Conservation (phyloP, 2,888 invertebrate species). For the Campopleginae sp. region DNA sequence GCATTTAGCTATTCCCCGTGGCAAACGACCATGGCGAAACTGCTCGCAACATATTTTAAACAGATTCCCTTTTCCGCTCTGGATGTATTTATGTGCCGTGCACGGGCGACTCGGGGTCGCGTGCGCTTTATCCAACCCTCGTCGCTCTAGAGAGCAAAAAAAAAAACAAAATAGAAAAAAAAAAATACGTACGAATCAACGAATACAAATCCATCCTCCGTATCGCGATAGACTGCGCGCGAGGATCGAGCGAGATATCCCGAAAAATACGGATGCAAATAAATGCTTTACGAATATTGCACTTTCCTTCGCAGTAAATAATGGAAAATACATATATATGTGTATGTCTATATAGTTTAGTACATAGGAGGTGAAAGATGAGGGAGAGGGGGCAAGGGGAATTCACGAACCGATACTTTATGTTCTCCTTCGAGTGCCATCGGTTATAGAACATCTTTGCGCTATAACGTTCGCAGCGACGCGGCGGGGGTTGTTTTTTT, state of each 20-base stretch:
- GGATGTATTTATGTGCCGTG: constrained; percentile 81
- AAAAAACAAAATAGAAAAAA: not conserved
- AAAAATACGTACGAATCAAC: not conserved
- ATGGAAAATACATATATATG: constrained; percentile 31
- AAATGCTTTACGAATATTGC: constrained; percentile 50
- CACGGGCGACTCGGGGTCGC: constrained; percentile 73
- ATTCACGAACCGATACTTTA: constrained; percentile 64
- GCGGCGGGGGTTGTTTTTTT: constrained; percentile 65
- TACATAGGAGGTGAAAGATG: constrained; percentile 22
- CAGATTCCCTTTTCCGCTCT: constrained; percentile 82
- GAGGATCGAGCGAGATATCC: not conserved
- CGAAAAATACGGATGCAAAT: constrained; percentile 59
- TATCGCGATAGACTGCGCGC: constrained; percentile 45
- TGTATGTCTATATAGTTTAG: constrained; percentile 2
- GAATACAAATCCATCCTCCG: constrained; percentile 58
- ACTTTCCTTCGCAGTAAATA: constrained; percentile 39
- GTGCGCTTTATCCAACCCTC: constrained; percentile 66
- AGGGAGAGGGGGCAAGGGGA: too few species aligned
- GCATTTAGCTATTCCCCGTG: constrained; percentile 84
- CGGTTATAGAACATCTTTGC: constrained; percentile 63
- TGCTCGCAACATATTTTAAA: constrained; percentile 83
- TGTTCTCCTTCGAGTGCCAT: constrained; percentile 61
- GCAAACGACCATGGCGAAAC: constrained; percentile 84
- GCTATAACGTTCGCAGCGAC: constrained; percentile 68
- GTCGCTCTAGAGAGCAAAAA: constrained; percentile 61